These are phyloP conservation scores for Toxostoma redivivum DNA, from an alignment of 2,113 vertebrate species.

Conservation along the genomic window DNA sequence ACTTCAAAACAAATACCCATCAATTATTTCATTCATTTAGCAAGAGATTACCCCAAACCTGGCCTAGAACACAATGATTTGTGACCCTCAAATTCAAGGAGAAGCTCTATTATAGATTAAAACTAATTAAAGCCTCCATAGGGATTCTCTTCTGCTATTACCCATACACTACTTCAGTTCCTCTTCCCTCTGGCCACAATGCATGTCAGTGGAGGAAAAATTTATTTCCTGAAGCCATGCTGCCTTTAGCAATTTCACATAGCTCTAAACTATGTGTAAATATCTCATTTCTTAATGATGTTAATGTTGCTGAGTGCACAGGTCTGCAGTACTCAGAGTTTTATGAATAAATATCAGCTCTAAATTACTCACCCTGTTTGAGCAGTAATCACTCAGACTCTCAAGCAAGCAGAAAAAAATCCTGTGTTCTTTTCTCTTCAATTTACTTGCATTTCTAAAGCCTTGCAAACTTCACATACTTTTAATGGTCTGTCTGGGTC, in stretches of 20 bases:
- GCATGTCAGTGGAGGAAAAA: not conserved
- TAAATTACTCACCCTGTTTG: not conserved
- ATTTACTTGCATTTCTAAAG: not conserved
- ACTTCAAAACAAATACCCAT: not conserved
- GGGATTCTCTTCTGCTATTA: not conserved
- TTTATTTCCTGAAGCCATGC: slow-evolving; percentile 6
- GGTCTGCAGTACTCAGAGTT: not conserved
- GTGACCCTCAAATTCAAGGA: not conserved
- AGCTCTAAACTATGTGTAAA: not conserved
- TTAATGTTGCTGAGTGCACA: not conserved
- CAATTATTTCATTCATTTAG: not conserved
- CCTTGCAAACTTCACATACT: not conserved
- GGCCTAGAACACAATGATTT: not conserved
- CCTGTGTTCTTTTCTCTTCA: not conserved
- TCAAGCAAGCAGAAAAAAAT: not conserved
- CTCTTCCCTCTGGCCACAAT: not conserved
- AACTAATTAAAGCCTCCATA: not conserved
- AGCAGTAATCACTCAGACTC: not conserved
- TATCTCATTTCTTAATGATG: slow-evolving; percentile 26
- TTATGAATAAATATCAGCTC: not conserved
- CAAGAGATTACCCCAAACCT: not conserved
- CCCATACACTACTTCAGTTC: not conserved
- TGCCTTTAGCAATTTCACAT: slow-evolving; percentile 15
- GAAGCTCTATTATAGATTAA: not conserved
- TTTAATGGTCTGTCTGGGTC: not conserved